Evolutionary conservation across 2,113 vertebrate species (phyloP).

Genomic region (Neomonachus schauinslandi): DNA sequence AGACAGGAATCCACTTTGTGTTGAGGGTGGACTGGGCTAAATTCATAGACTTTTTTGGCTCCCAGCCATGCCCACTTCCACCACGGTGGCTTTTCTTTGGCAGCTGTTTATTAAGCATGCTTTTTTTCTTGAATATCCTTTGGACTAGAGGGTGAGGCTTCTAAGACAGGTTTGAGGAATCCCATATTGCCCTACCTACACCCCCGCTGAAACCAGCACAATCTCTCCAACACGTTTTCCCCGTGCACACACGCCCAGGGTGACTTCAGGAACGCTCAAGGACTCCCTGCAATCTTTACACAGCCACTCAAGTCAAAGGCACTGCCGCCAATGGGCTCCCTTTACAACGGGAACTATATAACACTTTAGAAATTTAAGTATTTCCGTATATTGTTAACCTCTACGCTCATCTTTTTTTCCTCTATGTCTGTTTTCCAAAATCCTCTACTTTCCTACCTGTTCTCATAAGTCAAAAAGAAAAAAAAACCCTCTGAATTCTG

Average conservation of each 20-base stretch:
- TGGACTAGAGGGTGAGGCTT: background rate
- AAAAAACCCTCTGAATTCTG: background rate
- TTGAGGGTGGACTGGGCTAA: background rate
- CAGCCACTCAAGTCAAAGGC: background rate
- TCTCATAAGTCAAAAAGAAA: background rate
- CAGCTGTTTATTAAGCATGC: background rate
- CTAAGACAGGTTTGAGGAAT: background rate
- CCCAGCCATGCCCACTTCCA: no score
- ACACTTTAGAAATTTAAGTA: background rate
- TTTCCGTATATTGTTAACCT: fast-evolving
- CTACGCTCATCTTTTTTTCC: background rate
- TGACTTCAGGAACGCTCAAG: background rate
- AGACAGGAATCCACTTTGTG: background rate
- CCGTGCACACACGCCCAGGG: background rate
- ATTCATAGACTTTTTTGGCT: background rate
- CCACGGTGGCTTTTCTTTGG: background rate
- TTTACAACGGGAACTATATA: background rate
- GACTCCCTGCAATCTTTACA: fast-evolving
- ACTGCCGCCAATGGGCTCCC: fast-evolving
- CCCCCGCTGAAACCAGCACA: background rate
- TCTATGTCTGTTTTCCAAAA: background rate
- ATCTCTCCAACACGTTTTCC: background rate
- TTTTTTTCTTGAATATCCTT: background rate
- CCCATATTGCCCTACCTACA: background rate
- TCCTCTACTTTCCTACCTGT: background rate